A percentile compares a stretch with the other conserved stretches of the same genome.
Evolutionary conservation across 2,888 invertebrate species (phyloP).

Genomic region (Calliphora vomitoria): DNA sequence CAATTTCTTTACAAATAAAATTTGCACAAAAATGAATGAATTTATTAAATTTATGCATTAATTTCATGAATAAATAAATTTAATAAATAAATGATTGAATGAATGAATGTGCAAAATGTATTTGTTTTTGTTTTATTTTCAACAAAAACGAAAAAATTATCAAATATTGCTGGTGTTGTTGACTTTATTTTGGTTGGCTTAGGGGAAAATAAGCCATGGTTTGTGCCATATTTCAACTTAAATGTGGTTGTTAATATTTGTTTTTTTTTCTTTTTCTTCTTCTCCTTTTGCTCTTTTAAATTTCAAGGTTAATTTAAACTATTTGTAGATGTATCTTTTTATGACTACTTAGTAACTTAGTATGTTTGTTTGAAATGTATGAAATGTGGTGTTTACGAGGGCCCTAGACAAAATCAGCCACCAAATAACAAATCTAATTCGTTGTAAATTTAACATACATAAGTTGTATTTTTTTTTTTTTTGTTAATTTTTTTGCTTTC

Average conservation of each 20-base stretch:
- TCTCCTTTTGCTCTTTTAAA: constrained; percentile 20
- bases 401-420: not conserved
- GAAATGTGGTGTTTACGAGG: not conserved
- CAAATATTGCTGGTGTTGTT: not conserved
- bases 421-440: constrained; percentile 14
- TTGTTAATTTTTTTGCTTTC: not conserved
- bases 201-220: constrained; percentile 36
- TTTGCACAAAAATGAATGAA: constrained; percentile 12
- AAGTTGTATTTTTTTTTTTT: not conserved
- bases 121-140: constrained; percentile 15
- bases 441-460: constrained; percentile 26
- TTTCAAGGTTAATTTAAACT: constrained; percentile 57
- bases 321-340: not conserved
- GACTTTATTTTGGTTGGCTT: no score
- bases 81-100: constrained; percentile 6
- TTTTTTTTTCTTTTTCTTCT: constrained; percentile 1
- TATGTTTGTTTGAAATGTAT: not conserved
- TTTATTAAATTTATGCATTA: constrained; percentile 22
- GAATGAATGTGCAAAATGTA: constrained; percentile 40
- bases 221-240: constrained; percentile 29
- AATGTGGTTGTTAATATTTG: constrained; percentile 21
- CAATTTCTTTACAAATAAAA: constrained; percentile 15
- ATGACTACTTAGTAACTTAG: not conserved
- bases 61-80: not conserved
- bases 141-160: not conserved